These are phyloP conservation scores for Parazoanthus atlanticus DNA, from an alignment of 92 coral and sea anemone species.

Conservation along the genomic window DNA sequence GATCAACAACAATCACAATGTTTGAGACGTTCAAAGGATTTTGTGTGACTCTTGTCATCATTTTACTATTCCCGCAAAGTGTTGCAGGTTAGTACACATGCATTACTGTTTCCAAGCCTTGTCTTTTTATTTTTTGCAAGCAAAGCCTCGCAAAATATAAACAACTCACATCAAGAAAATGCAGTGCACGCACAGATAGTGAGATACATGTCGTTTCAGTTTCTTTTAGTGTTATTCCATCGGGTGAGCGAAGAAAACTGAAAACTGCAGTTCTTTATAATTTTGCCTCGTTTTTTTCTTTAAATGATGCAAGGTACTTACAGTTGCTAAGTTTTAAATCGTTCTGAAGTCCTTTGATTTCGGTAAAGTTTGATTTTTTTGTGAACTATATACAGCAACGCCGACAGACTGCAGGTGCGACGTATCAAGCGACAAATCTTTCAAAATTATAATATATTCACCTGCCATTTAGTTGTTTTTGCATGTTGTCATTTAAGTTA, in stretches of 20 bases:
- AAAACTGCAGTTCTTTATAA: no score
- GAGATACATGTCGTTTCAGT: neutral
- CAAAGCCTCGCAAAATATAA: no score
- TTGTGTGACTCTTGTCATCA: slow-evolving; percentile 4
- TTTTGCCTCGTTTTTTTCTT: neutral
- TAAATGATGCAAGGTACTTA: no score
- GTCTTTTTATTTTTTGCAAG: neutral
- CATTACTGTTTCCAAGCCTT: neutral
- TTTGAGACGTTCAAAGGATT: slow-evolving; percentile 22
- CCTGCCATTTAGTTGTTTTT: neutral
- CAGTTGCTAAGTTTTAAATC: no score
- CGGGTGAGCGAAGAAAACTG: neutral
- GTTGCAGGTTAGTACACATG: slow-evolving; percentile 37
- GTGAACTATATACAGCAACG: no score
- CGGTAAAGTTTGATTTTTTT: no score
- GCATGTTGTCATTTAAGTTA: neutral
- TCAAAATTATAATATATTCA: no score
- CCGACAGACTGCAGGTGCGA: no score
- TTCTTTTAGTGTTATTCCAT: neutral
- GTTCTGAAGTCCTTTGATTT: no score
- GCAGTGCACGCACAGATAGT: no score
- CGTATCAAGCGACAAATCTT: neutral
- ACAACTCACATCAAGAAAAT: no score
- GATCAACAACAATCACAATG: neutral
- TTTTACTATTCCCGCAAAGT: slow-evolving; percentile 28